Percentiles rank a stretch among this genome's conserved stretches.
phyloP scores from a whole-genome alignment of 2,113 vertebrate species.

The Coturnix japonica region DNA sequence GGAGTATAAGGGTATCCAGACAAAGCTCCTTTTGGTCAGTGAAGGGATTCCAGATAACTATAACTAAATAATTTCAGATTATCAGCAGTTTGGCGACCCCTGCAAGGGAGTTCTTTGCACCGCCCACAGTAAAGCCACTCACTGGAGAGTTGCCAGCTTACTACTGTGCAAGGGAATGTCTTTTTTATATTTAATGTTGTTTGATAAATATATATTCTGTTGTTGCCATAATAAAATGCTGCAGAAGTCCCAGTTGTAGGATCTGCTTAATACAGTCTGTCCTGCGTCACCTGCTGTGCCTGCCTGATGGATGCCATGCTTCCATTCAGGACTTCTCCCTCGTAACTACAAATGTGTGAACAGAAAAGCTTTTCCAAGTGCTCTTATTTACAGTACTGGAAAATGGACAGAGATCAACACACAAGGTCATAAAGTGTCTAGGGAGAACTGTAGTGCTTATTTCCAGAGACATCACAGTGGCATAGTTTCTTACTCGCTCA shows the following conservation, averaged over 20 bases:
- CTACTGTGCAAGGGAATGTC: not conserved
- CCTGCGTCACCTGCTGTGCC: constrained; percentile 44
- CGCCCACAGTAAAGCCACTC: not conserved
- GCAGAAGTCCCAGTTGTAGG: not conserved
- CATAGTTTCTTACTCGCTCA: constrained; percentile 47
- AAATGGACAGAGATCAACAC: constrained; percentile 59
- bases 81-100: not conserved
- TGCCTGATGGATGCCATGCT: constrained; percentile 54
- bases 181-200: constrained; percentile 21
- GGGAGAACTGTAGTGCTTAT: constrained; percentile 58
- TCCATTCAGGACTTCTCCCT: constrained; percentile 58
- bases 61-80: not conserved
- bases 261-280: constrained; percentile 48
- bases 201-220: constrained; percentile 38
- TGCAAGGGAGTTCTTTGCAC: not conserved
- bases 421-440: constrained; percentile 55
- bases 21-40: not conserved
- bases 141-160: constrained; percentile 1
- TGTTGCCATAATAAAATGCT: constrained; percentile 45
- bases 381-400: constrained; percentile 70
- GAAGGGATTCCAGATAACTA: not conserved
- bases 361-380: constrained; percentile 68
- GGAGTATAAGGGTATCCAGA: not conserved
- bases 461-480: constrained; percentile 52
- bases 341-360: constrained; percentile 62